Base-by-base conservation (phyloP, 1,140 invertebrate genomes). In the Globodera ellingtonae region DNA sequence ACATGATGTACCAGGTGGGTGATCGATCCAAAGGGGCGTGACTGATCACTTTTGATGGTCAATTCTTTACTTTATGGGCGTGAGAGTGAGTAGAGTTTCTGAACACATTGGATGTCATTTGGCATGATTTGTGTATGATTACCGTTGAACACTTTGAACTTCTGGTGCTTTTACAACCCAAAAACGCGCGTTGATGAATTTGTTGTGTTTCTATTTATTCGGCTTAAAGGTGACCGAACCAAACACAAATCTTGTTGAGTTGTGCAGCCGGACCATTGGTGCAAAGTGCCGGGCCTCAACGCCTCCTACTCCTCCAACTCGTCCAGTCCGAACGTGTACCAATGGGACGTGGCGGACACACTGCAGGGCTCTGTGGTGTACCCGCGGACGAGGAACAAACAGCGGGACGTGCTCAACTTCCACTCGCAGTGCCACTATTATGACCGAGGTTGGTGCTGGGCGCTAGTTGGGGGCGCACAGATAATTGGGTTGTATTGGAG, bases 191-290 rank as follows among this genome's bases (percentile, higher is more conserved):
- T 35, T 35, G 35, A 35, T 35, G 35, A 35, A 35, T 35, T 35
- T 35, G 35, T 35, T 35, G 35, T 35, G 35, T 35, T 35, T 35
- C 35, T 35, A 35, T 35, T 35, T 35, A 35, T 35, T 35, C 35
- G 35, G 35, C 35, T 35, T 35, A 35, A 35, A 35, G 35, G 35
- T 35, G 13, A 47, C 35, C 67, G 6, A 47, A 24, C 7, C 24
- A 70, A 70, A 70, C 21, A 44, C 24, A 70, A 21, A 70, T 70
- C 9, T 71, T 52, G 44, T 77, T 50, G n/a, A 44, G 48, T 75
- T 77, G 85, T 88, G 84, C 75, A 87, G 72, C 87, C 87, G 18
- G 87, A 89, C 79, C 88, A 88, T 84, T 86, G 84, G 78, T 85
- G 84, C 78, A 69, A 88, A 79, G 83, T 87, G 8, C 87, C 87